Base-by-base conservation (phyloP, 53 echinoderm and acorn worm species). In the Hippasteria phrygiana region DNA sequence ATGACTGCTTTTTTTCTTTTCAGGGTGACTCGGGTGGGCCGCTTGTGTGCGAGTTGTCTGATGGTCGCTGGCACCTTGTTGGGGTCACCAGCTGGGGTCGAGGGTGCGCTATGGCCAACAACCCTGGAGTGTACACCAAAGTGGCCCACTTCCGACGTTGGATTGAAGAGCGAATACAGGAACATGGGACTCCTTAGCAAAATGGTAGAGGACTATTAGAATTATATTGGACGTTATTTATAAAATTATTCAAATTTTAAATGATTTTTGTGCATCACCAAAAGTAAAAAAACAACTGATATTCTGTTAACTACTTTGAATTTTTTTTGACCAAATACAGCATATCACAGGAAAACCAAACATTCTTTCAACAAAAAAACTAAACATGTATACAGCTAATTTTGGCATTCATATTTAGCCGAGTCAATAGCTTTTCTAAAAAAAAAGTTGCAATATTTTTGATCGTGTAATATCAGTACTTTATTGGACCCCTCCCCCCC, bases 71-170 rank as follows among this genome's bases (percentile, higher is more conserved):
- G 96, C 93, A 93, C 62, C 74, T 95, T 14, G 93, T 95, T 14
- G 96, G 96, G 0, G 62, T 96, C 59, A 95, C 95, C 2, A 96
- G 96, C 85, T 96, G 96, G 96, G 96, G 96, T 5, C 92, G 90
- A 13, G 96, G 96, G 8, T 96, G 96, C 71, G 96, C 96, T 3
- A 45, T 94, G 8, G 50, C 79, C 9, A 91, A 91, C 54, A 95
- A 92, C 26, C 96, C 96, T 0, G 96, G 96, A 1, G 94, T 96
- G 20, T 96, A 93, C 59, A 96, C 96, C 5, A 90, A 67, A 38
- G 92, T 96, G 20, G 91, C 96, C 1, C 40, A 80, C 28, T 96
- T 82, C 43, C 0, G 18, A 2, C 53, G 92, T 16, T 96, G 96
- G 96, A 88, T 96, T 32, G 64, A 90, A 1, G 54, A 90, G 18